Evolutionary conservation across 1,140 invertebrate genomes (phyloP), one percentile per base, ranked within the genome.

Genomic region (Mycetomoellerius zeteki): DNA sequence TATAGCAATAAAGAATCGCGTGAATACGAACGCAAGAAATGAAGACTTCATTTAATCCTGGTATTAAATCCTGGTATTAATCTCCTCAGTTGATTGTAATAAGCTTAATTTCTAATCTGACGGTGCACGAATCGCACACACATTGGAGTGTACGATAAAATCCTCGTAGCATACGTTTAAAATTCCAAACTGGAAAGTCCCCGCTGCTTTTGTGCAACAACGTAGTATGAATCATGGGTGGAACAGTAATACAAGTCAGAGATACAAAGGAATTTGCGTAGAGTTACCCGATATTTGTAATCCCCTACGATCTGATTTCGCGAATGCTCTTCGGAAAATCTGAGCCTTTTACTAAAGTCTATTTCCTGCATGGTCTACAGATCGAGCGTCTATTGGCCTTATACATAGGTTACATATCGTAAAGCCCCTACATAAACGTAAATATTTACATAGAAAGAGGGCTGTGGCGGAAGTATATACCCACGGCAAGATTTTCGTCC

Each of bases 371-470:
- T 62, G 54, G 80, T 27, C 54, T 84, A 84, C 54, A 56, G 69
- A 84, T 84, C 69, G 80, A 60, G 69, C 80, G 69, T 84, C 69
- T 84, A 84, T 84, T 75, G 80, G 54, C 80, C 64, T 84, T n/a
- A 75, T 75, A 75, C 69, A 84, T 84, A 75, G 54, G 54, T 24
- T 73, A 62, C 54, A 60, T 84, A 75, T 56, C 24, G 52, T 27
- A 75, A 86, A 76, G 60, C 47, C 30, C 67, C 47, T 72, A 73
- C 21, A 62, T 67, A 37, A 78, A 77, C 77, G 87, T 89, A 91
- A 93, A 93, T 91, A 93, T 93, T 92, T 93, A 91, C 87, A 78
- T 58, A 76, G 52, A 47, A 69, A 85, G 50, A 47, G 43, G 58
- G 1, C 8, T 30, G 21, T 52, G 54, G 43, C 43, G 30, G 21